A percentile compares a stretch with the other conserved stretches of the same genome.
Evolutionary conservation across 2,797 vertebrate species (phyloP).

Genomic region (Phrynocephalus guinanensis): DNA sequence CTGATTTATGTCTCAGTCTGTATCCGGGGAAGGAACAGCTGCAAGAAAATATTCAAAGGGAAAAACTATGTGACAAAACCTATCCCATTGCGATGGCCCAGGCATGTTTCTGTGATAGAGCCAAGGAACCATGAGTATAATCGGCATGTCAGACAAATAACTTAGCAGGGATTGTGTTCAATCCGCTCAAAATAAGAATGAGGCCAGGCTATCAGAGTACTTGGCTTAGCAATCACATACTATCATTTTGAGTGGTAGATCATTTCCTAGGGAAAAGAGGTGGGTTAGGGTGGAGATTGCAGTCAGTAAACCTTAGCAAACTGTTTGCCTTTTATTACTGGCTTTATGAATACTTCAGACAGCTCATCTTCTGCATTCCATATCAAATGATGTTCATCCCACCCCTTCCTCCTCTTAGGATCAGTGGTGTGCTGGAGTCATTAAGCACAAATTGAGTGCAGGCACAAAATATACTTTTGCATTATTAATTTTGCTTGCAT

Average conservation of each 20-base stretch:
- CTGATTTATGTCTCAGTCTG: conserved; percentile 30
- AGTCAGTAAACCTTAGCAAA: not conserved
- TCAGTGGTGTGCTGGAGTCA: not conserved
- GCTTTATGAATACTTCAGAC: not conserved
- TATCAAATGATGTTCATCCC: not conserved
- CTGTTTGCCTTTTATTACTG: not conserved
- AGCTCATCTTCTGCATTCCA: not conserved
- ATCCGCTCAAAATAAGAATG: not conserved
- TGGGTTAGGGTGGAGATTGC: not conserved
- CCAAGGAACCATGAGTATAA: conserved; percentile 41
- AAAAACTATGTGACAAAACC: conserved; percentile 19
- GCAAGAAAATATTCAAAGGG: not conserved
- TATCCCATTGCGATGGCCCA: conserved; percentile 21
- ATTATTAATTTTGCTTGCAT: too few relatives aligned
- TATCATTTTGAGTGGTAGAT: not conserved
- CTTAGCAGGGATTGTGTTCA: not conserved
- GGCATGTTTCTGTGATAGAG: not conserved
- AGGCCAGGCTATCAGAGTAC: conserved; percentile 25
- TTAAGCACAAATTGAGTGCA: not conserved
- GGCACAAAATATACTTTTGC: not conserved
- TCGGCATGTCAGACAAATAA: not conserved
- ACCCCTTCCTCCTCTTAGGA: not conserved
- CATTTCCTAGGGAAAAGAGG: not conserved
- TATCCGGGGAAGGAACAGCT: conserved; percentile 10
- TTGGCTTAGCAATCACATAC: conserved; percentile 10